Base-by-base conservation (phyloP, 2,797 vertebrate genomes). In the Cyprinella venusta region DNA sequence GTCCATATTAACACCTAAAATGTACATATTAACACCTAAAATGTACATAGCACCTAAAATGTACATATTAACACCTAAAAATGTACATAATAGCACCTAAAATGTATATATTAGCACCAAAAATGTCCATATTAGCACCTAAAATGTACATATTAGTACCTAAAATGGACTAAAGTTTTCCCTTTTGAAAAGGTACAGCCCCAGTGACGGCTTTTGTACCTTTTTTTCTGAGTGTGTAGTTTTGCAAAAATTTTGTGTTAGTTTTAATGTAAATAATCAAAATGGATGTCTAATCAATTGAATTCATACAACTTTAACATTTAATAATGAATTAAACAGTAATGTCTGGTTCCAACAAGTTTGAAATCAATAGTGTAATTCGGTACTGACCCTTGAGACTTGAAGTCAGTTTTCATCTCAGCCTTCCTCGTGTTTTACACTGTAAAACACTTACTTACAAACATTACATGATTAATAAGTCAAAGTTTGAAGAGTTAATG, bases 311-410 rank as follows among this genome's bases (percentile, higher is more conserved):
- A 26, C 56, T 61, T 26, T 12, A 24, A 59, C 4, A 15, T 61
- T 15, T 3, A 6, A 61, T 30, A 59, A 59, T 5, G 21, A 0
- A 61, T 26, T 26, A 26, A 6, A 61, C 5, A 30, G 15, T 15
- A 61, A 6, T 56, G 24, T 76, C 61, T 67, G 61, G 13, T 48
- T 30, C 16, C 40, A 76, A 30, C 61, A 65, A 36, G 63, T 68
- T 21, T 67, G 30, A 79, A 54, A 68, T 79, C 48, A 79, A 40
- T 56, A 38, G 15, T 12, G n/a, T 56, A 79, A 79, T 79, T 79
- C n/a, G 3, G 33, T 50, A 33, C 61, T 33, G 42, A 78, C 61
- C 26, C 13, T 38, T 52, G 63, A 38, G 45, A 67, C 30, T 48
- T 52, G 7, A 5, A 54, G 48, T 68, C 33, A 68, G 13, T 40